A percentile compares a stretch with the other conserved stretches of the same genome.
Evolutionary conservation across 2,888 invertebrate species (phyloP).

Genomic region (Germaria angustata): DNA sequence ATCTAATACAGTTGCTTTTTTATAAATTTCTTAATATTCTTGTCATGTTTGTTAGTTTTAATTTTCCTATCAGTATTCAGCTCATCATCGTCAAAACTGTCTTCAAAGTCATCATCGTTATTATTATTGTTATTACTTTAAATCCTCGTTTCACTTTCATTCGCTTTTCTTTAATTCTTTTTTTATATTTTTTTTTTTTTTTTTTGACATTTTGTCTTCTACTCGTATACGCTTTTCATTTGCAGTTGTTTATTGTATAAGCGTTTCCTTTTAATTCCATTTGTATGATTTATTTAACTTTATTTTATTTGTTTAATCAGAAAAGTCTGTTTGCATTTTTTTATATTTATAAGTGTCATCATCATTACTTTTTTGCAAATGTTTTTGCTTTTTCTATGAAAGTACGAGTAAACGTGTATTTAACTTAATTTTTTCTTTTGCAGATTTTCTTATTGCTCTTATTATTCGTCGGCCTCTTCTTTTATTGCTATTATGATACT

Average conservation of each 20-base stretch:
- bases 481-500: conserved; percentile 39
- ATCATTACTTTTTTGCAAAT: neutral
- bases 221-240: conserved; percentile 42
- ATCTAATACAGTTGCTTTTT: too few species aligned
- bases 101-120: conserved; percentile 16
- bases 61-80: conserved; percentile 39
- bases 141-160: conserved; percentile 23
- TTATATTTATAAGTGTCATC: too few species aligned
- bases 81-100: conserved; percentile 26
- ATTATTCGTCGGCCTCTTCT: too few species aligned
- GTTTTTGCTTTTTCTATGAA: too few species aligned
- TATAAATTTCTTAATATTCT: conserved; percentile 44
- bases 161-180: neutral
- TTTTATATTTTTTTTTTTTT: too few species aligned
- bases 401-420: too few species aligned
- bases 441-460: neutral
- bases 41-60: conserved; percentile 56
- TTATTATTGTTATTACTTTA: conserved; percentile 42
- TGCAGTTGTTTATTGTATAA: conserved; percentile 8
- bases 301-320: conserved; percentile 24
- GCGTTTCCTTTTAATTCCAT: neutral
- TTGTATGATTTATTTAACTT: conserved; percentile 8
- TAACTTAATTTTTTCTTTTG: neutral
- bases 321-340: too few species aligned
- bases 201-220: too few species aligned